Conservation (phyloP, 2,113 vertebrate species). For the Leiothrix lutea region DNA sequence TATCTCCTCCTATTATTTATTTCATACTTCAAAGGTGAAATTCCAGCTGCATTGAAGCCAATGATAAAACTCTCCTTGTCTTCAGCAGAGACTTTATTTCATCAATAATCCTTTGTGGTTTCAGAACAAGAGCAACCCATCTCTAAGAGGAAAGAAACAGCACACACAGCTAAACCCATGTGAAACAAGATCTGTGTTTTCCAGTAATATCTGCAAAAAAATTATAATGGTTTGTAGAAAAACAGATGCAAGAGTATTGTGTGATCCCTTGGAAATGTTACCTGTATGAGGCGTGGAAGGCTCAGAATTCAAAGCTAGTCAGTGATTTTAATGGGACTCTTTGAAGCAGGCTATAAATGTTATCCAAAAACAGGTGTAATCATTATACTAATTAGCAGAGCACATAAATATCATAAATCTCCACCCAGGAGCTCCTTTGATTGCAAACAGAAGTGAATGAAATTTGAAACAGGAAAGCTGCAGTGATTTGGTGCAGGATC, state of each 20-base stretch:
- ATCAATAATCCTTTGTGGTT: slow-evolving; percentile 13
- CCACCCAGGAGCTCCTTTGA: neutral
- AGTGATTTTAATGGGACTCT: neutral
- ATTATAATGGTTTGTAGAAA: neutral
- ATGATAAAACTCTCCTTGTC: neutral
- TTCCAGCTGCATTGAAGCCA: neutral
- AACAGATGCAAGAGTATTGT: neutral
- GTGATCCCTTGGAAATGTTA: neutral
- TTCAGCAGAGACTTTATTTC: neutral
- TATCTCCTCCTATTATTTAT: neutral
- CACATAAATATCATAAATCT: slow-evolving; percentile 44
- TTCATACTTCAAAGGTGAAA: slow-evolving; percentile 12
- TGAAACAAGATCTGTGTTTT: neutral
- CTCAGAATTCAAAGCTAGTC: neutral
- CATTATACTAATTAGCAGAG: slow-evolving; percentile 45
- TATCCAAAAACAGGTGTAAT: slow-evolving; percentile 30
- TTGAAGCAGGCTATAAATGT: slow-evolving; percentile 10
- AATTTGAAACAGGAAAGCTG: neutral
- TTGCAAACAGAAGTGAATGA: slow-evolving; percentile 12
- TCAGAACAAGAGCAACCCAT: neutral
- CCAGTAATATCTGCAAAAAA: neutral
- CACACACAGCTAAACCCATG: neutral
- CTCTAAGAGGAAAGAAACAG: neutral
- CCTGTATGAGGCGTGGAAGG: neutral
- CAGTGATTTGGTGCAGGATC: neutral